Evolutionary conservation across 64 coral and sea anemone species (phyloP).

Genomic region (Dendrophyllia cribrosa): DNA sequence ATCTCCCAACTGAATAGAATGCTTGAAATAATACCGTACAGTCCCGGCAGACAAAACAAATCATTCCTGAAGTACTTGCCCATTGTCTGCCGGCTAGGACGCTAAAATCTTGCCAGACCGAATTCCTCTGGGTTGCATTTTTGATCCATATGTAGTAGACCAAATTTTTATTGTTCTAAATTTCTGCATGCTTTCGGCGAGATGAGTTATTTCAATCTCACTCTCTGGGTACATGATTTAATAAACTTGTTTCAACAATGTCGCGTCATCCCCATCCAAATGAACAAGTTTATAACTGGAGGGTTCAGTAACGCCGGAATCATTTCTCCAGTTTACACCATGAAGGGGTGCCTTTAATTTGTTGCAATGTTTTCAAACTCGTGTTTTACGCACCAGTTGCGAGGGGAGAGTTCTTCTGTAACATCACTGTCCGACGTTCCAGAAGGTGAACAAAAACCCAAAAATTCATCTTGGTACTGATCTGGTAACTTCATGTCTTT

Average conservation of each 20-base stretch:
- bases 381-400: slow-evolving; percentile 30
- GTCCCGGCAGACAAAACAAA: slow-evolving; percentile 48
- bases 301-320: slow-evolving; percentile 31
- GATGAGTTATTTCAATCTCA: not conserved
- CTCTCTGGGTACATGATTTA: slow-evolving; percentile 44
- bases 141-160: slow-evolving; percentile 54
- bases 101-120: slow-evolving; percentile 72
- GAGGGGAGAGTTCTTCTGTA: slow-evolving; percentile 46
- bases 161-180: slow-evolving; percentile 65
- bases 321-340: slow-evolving; percentile 64
- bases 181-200: slow-evolving; percentile 56
- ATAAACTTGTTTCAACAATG: slow-evolving; percentile 59
- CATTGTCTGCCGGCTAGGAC: slow-evolving; percentile 62
- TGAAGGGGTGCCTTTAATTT: slow-evolving; percentile 37
- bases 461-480: slow-evolving; percentile 32
- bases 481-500: not conserved
- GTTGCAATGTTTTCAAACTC: slow-evolving; percentile 59
- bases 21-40: slow-evolving; percentile 56
- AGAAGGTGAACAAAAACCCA: slow-evolving; percentile 8
- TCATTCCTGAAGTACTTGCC: slow-evolving; percentile 28
- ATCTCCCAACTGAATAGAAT: slow-evolving; percentile 36
- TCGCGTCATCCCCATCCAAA: slow-evolving; percentile 66
- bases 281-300: slow-evolving; percentile 53
- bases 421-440: not conserved
- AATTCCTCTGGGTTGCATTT: slow-evolving; percentile 76